Evolutionary conservation across 2,113 vertebrate species (phyloP), one percentile per base, ranked within the genome.

Genomic region (Coregonus clupeaformis): DNA sequence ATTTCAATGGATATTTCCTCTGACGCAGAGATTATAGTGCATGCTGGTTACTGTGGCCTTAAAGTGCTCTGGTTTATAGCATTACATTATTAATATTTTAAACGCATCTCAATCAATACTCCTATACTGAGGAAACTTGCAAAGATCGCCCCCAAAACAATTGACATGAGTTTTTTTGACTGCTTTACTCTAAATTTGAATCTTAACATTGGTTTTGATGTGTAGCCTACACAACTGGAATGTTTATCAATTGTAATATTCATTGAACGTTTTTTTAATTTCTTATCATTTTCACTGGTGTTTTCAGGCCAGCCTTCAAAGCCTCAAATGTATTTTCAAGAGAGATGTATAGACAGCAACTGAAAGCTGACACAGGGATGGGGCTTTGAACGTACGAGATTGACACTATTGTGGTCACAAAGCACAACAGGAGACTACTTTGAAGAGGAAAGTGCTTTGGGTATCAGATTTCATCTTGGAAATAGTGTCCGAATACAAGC

Each of bases 361-460:
- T 87, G 85, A 87, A 80, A 77, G 73, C 80, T 83, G 85, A 88
- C 83, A 84, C 85, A 55, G 68, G 84, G 85, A 90, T 80, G 84
- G 83, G 86, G 85, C 89, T 92, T 90, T 91, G 85, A 86, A 91
- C 85, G 87, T 85, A 83, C 25, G 55, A 92, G 89, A 90, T 86
- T 92, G 91, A 89, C 91, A 91, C 90, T 89, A 82, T 88, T 90
- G 88, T 90, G 89, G 89, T 82, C 86, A 89, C 91, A 91, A 84
- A 82, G 90, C 91, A 89, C 91, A 91, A 92, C 93, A 91, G 92
- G 91, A 90, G 84, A 77, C 82, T 80, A 91, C 91, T 93, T 93
- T 93, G 87, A 92, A 90, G 90, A 78, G 81, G 72, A 82, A 84
- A 90, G 74, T 73, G 89, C 88, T 91, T 89, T 85, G 84, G 83